Evolutionary conservation across 2,888 invertebrate species (phyloP).

Genomic region (Lydus trimaculatus): DNA sequence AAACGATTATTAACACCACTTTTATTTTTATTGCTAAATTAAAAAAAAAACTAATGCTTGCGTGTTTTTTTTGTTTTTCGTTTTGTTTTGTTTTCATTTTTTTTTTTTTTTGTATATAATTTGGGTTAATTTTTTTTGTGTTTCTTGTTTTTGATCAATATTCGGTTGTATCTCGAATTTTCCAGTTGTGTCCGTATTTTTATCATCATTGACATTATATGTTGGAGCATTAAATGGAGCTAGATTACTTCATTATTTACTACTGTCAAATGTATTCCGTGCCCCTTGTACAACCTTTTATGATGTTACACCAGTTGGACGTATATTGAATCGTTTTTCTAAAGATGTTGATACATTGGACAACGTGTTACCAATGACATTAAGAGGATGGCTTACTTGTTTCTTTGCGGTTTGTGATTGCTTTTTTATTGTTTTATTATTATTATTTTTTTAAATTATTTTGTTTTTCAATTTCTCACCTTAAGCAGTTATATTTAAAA

Average conservation of each 20-base stretch:
- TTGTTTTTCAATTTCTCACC: slow-evolving; percentile 20
- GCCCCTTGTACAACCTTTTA: slow-evolving; percentile 76
- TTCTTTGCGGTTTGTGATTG: slow-evolving; percentile 67
- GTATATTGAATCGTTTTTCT: slow-evolving; percentile 80
- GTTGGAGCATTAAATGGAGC: slow-evolving; percentile 71
- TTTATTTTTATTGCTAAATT: background rate
- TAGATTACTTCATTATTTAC: slow-evolving; percentile 69
- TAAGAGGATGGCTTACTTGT: slow-evolving; percentile 75
- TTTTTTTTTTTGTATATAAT: slow-evolving; percentile 8
- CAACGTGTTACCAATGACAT: slow-evolving; percentile 74
- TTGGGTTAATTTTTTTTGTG: slow-evolving; percentile 19
- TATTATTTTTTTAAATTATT: background rate
- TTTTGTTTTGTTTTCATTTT: slow-evolving; percentile 20
- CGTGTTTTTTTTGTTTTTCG: slow-evolving; percentile 14
- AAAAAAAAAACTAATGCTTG: background rate
- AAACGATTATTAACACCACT: slow-evolving; percentile 41
- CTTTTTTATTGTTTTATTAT: slow-evolving; percentile 11
- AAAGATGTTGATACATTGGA: slow-evolving; percentile 78
- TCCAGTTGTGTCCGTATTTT: slow-evolving; percentile 71
- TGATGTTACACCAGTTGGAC: slow-evolving; percentile 81
- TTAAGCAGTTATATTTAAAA: slow-evolving; percentile 49
- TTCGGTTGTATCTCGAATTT: slow-evolving; percentile 34
- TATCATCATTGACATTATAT: slow-evolving; percentile 72
- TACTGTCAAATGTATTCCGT: slow-evolving; percentile 71
- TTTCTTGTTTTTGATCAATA: slow-evolving; percentile 17